These are phyloP conservation scores for Gambusia affinis DNA, from an alignment of 2,113 vertebrate genomes.

Conservation along the genomic window DNA sequence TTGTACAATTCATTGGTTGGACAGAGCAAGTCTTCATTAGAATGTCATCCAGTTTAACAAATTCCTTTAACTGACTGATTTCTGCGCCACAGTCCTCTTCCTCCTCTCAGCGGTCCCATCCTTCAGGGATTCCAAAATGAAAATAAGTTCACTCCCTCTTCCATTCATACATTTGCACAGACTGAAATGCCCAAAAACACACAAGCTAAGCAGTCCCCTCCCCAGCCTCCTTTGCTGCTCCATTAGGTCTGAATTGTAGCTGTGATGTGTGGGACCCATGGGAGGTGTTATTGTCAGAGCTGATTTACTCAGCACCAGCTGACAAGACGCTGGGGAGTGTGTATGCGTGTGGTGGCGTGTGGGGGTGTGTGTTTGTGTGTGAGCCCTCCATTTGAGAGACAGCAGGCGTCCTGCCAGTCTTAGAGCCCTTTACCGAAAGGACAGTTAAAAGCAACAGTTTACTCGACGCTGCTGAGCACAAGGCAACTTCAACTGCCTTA, in stretches of 20 bases:
- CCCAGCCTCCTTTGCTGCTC: constrained; percentile 76
- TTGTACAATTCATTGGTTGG: not conserved
- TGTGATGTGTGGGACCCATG: constrained; percentile 88
- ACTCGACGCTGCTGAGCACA: constrained; percentile 40
- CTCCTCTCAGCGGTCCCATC: constrained; percentile 12
- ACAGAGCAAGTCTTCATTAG: constrained; percentile 1
- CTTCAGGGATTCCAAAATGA: constrained; percentile 47
- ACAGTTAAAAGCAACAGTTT: constrained; percentile 71
- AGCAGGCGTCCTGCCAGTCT: constrained; percentile 53
- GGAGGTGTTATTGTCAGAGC: constrained; percentile 90
- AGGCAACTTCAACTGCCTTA: constrained; percentile 13
- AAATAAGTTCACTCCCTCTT: constrained; percentile 24
- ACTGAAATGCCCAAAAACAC: constrained; percentile 30
- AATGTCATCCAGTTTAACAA: constrained; percentile 68
- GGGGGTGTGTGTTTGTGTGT: constrained; percentile 22
- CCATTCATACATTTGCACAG: constrained; percentile 43
- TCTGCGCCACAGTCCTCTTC: constrained; percentile 35
- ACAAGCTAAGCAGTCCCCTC: constrained; percentile 24
- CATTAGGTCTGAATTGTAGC: constrained; percentile 91
- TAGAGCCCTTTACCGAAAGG: constrained; percentile 63
- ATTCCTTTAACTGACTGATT: constrained; percentile 72
- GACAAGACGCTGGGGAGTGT: constrained; percentile 68
- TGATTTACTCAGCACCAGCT: constrained; percentile 89
- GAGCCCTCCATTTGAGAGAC: constrained; percentile 31
- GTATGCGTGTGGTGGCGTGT: constrained; percentile 21